Conservation (phyloP, 2,797 vertebrate genomes). For the Neomorphus geoffroyi region DNA sequence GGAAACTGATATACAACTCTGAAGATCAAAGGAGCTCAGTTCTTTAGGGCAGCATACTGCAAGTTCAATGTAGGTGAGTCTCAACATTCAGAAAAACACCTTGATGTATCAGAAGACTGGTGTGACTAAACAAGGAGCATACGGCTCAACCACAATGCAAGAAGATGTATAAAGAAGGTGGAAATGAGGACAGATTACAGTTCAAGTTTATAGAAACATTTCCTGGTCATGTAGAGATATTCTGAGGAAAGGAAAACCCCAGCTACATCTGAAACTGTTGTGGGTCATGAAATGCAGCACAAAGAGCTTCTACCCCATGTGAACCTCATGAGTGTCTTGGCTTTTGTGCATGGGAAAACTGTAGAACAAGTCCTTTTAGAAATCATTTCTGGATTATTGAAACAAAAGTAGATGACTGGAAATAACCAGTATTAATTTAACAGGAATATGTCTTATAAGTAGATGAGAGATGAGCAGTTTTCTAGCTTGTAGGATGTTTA, state of each 20-base stretch:
- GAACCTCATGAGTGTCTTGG: too few relatives aligned
- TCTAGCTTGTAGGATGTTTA: neutral
- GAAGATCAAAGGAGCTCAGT: neutral
- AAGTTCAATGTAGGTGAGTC: neutral
- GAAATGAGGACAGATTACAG: neutral
- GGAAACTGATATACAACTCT: neutral
- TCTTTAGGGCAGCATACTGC: neutral
- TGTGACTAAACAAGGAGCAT: neutral
- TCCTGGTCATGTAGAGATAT: neutral
- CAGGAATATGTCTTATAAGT: neutral
- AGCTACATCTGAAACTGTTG: neutral
- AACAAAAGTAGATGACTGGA: neutral
- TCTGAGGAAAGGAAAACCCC: neutral
- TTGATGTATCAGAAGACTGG: neutral
- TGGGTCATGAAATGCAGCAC: neutral
- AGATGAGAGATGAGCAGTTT: neutral
- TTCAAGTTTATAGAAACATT: neutral
- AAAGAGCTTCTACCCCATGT: neutral
- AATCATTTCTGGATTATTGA: neutral
- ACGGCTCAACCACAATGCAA: neutral
- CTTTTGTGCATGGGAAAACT: neutral
- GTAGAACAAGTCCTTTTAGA: neutral
- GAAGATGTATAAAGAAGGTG: neutral
- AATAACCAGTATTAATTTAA: neutral
- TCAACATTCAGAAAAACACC: neutral